A percentile compares a stretch with the other conserved stretches of the same genome.
phyloP scores from a whole-genome alignment of 2,113 vertebrate genomes.

The Chloroceryle aenea region DNA sequence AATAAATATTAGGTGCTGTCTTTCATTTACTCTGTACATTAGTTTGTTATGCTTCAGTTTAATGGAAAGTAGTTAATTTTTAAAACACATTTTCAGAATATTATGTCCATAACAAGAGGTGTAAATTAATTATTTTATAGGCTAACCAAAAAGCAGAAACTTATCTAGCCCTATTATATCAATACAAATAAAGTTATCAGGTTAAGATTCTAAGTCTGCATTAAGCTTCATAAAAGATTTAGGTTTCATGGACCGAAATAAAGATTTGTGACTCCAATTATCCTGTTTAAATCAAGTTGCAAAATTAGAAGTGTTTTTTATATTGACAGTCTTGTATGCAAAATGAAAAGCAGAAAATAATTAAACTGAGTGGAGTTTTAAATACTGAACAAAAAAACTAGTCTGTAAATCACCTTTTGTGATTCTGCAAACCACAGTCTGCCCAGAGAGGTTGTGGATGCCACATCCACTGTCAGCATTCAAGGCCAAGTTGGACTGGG shows the following conservation, averaged over 20 bases:
- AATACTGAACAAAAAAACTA: not conserved
- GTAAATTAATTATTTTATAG: not conserved
- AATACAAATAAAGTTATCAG: not conserved
- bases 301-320: not conserved
- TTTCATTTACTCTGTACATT: not conserved
- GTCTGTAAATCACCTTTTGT: not conserved
- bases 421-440: not conserved
- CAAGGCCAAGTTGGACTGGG: not conserved
- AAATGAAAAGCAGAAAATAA: not conserved
- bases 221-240: not conserved
- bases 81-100: not conserved
- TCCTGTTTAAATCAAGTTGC: not conserved
- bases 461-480: not conserved
- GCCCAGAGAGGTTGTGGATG: not conserved
- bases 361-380: not conserved
- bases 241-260: not conserved
- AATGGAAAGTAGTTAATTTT: not conserved
- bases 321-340: not conserved
- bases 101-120: not conserved
- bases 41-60: not conserved
- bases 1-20: not conserved
- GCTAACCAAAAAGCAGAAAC: not conserved
- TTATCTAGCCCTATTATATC: not conserved
- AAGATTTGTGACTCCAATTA: not conserved
- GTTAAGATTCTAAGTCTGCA: not conserved